A percentile compares a stretch with the other conserved stretches of the same genome.
Conservation (phyloP, 2,888 invertebrate species). For the Harpalus rubripes region DNA sequence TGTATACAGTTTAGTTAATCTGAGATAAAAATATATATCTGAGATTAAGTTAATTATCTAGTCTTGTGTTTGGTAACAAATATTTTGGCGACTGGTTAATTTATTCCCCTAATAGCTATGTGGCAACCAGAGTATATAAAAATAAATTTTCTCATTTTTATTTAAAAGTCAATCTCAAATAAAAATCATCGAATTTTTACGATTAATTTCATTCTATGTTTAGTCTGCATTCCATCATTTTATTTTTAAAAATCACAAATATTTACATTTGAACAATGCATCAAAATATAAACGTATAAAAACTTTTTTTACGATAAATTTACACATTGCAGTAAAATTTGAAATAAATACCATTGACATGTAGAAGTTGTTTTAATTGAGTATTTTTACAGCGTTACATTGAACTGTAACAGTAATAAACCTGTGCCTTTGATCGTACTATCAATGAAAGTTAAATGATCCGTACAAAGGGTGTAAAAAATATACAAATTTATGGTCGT, state of each 20-base stretch:
- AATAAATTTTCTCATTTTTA: too few relatives aligned
- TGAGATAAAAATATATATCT: too few relatives aligned
- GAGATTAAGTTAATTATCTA: too few relatives aligned
- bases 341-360: background rate
- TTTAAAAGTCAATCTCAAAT: too few relatives aligned
- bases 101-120: too few relatives aligned
- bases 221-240: background rate
- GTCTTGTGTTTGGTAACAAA: too few relatives aligned
- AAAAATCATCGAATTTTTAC: too few relatives aligned
- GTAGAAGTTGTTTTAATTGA: background rate
- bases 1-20: too few relatives aligned
- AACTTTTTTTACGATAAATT: background rate
- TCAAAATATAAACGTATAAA: background rate
- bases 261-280: background rate
- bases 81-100: too few relatives aligned
- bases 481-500: conserved; percentile 13
- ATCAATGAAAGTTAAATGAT: conserved; percentile 6
- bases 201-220: too few relatives aligned
- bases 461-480: background rate
- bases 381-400: background rate
- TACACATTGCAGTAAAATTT: background rate
- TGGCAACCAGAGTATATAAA: too few relatives aligned
- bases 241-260: background rate
- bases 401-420: background rate
- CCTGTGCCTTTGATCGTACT: background rate